Conservation (phyloP, 2,113 vertebrate genomes). For the Athene noctua region DNA sequence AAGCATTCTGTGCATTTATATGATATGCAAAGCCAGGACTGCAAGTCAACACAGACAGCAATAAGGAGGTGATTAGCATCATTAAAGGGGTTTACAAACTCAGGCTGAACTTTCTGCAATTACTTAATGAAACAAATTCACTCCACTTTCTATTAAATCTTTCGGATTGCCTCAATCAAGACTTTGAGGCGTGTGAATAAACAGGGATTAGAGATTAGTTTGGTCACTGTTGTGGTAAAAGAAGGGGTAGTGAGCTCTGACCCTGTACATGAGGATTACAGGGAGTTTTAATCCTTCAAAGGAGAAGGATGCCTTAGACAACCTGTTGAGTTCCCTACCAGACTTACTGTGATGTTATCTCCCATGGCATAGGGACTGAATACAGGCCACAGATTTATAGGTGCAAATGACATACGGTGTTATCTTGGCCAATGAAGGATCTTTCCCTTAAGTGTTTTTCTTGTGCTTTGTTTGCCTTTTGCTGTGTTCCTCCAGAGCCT, state of each 20-base stretch:
- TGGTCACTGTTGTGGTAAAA: neutral
- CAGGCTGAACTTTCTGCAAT: neutral
- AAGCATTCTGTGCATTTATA: neutral
- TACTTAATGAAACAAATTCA: slow-evolving; percentile 11
- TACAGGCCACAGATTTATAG: neutral
- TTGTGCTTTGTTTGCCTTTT: neutral
- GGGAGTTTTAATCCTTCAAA: neutral
- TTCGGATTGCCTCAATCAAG: neutral
- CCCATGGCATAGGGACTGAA: neutral
- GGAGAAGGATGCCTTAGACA: neutral
- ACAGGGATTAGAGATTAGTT: neutral
- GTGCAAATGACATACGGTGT: neutral
- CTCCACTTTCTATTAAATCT: neutral
- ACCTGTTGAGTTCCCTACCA: neutral
- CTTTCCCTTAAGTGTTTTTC: neutral
- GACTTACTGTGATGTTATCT: neutral
- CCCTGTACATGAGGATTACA: neutral
- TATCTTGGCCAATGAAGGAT: neutral
- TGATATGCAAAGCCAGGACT: neutral
- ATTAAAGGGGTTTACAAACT: slow-evolving; percentile 22
- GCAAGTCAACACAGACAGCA: neutral
- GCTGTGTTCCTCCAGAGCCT: neutral
- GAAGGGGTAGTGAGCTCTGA: neutral
- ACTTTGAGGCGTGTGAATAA: neutral
- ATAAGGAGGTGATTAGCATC: neutral